These are phyloP conservation scores for Athalia rosae DNA, from an alignment of 2,888 invertebrate genomes.

Conservation along the genomic window DNA sequence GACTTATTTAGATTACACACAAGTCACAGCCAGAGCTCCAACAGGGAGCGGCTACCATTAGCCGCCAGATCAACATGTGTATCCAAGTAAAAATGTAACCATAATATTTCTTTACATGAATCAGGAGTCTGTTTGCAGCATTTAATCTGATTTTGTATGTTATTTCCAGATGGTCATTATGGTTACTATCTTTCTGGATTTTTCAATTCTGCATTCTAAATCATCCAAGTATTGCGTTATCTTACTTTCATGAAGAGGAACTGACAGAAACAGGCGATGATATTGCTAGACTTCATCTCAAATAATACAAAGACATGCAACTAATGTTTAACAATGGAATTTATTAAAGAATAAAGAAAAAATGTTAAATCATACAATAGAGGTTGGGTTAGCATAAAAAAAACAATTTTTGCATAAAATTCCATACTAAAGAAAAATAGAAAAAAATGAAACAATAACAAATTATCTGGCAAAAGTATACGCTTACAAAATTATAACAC, in stretches of 20 bases:
- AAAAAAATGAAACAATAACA: background rate
- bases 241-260: background rate
- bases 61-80: constrained; percentile 23
- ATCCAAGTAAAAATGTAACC: constrained; percentile 14
- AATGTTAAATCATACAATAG: constrained; percentile 35
- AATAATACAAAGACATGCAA: constrained; percentile 40
- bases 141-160: background rate
- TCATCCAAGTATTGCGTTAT: background rate
- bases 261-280: background rate
- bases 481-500: background rate
- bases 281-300: constrained; percentile 13
- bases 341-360: constrained; percentile 33
- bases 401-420: constrained; percentile 31
- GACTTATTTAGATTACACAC: constrained; percentile 79
- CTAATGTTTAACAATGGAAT: constrained; percentile 30
- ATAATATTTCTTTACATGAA: background rate
- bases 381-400: constrained; percentile 3
- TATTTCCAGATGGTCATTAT: background rate
- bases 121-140: background rate
- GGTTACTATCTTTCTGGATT: background rate
- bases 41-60: constrained; percentile 70
- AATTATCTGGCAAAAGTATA: constrained; percentile 19
- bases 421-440: constrained; percentile 16
- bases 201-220: constrained; percentile 31
- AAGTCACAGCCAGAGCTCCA: constrained; percentile 89